A percentile compares a stretch with the other conserved stretches of the same genome.
phyloP scores from a whole-genome alignment of 2,113 vertebrate genomes.

The Rhombomys opimus region DNA sequence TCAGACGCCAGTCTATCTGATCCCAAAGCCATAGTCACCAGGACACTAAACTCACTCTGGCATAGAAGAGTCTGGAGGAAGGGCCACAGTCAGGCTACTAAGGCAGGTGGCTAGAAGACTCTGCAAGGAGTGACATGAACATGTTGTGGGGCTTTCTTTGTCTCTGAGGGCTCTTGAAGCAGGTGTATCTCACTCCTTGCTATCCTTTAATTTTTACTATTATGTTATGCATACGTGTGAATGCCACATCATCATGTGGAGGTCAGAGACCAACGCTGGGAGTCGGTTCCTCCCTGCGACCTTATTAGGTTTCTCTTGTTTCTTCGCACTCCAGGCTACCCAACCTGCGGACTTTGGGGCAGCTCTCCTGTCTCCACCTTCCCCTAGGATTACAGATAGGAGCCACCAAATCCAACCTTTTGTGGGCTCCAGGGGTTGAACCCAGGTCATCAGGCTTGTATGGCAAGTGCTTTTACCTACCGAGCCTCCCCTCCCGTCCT shows the following conservation, averaged over 20 bases:
- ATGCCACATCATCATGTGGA: background rate
- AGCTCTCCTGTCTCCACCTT: background rate
- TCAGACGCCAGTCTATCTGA: conserved; percentile 75
- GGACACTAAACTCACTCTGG: background rate
- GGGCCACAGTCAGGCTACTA: background rate
- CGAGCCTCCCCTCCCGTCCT: too few species aligned
- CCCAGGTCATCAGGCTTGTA: background rate
- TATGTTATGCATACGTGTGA: background rate
- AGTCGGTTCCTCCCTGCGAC: background rate
- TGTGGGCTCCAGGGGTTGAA: background rate
- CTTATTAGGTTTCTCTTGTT: background rate
- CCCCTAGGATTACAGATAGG: background rate
- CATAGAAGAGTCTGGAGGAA: background rate
- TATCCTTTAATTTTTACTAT: background rate
- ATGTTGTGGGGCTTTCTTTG: background rate
- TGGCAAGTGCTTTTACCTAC: background rate
- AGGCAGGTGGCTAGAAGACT: background rate
- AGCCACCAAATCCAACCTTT: background rate
- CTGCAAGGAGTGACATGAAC: background rate
- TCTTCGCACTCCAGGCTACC: background rate
- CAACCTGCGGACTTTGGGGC: background rate
- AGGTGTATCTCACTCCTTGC: background rate
- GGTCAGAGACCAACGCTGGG: background rate
- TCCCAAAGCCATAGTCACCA: conserved; percentile 40
- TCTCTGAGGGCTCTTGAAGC: background rate